These are phyloP conservation scores for Nephrotoma appendiculata DNA, from an alignment of 2,888 invertebrate species.

Conservation along the genomic window DNA sequence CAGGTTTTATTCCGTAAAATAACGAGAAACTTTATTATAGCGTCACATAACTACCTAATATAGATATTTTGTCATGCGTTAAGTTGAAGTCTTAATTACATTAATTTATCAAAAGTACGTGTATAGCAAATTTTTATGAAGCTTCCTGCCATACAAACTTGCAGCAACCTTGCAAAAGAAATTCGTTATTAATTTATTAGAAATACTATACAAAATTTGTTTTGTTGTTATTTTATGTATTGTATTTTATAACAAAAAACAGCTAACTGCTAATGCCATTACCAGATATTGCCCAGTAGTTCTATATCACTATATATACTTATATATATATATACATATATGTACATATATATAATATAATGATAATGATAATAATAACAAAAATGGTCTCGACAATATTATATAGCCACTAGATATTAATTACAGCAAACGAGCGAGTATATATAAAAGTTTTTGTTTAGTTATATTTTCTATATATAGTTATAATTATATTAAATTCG, in stretches of 20 bases:
- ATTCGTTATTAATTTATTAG: not conserved
- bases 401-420: not conserved
- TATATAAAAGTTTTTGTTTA: not conserved
- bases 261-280: not conserved
- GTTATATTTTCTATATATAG: not conserved
- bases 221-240: not conserved
- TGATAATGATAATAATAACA: not conserved
- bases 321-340: too few relatives aligned
- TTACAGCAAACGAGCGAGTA: not conserved
- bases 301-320: not conserved
- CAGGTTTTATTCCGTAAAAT: too few relatives aligned
- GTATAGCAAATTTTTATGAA: not conserved
- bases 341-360: too few relatives aligned
- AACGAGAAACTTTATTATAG: too few relatives aligned
- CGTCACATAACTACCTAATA: too few relatives aligned
- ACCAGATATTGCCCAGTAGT: not conserved
- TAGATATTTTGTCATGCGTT: too few relatives aligned
- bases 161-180: not conserved
- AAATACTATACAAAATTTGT: not conserved
- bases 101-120: not conserved
- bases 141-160: not conserved
- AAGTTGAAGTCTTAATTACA: not conserved
- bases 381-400: not conserved
- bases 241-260: not conserved
- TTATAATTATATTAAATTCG: not conserved